Percentiles rank a stretch among this genome's conserved stretches.
Conservation (phyloP, 2,797 vertebrate genomes). For the Buceros bicornis region DNA sequence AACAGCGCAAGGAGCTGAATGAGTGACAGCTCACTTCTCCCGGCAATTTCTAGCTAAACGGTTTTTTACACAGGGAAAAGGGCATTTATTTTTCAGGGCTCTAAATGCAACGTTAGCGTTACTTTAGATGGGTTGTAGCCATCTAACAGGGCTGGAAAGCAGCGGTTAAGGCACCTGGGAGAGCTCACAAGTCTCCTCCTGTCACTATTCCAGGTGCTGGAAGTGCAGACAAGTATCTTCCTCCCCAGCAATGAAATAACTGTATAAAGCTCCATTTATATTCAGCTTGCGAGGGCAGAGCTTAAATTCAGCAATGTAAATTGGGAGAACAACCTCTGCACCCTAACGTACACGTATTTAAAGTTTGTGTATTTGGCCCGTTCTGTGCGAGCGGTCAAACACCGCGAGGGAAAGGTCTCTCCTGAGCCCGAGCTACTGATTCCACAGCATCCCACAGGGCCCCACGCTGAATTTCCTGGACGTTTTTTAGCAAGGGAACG, state of each 20-base stretch:
- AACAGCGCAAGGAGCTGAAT: not conserved
- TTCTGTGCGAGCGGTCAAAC: not conserved
- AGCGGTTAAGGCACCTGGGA: not conserved
- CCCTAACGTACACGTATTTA: not conserved
- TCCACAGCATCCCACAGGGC: not conserved
- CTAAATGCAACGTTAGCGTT: not conserved
- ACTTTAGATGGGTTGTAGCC: not conserved
- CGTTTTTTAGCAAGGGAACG: not conserved
- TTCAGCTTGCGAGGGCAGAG: not conserved
- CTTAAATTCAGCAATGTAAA: not conserved
- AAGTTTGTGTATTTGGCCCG: fast-evolving
- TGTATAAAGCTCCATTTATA: not conserved
- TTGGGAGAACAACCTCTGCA: not conserved
- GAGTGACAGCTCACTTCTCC: not conserved
- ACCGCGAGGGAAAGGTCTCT: not conserved
- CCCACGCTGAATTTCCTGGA: not conserved
- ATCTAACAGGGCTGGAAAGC: not conserved
- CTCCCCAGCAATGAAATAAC: not conserved
- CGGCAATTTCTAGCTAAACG: not conserved
- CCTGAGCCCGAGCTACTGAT: not conserved
- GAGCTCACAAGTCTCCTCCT: not conserved
- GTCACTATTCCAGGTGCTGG: not conserved
- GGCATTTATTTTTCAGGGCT: not conserved
- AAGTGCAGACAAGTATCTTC: not conserved
- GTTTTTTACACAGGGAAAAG: not conserved